These are phyloP conservation scores for Troilus luridus DNA, from an alignment of 2,888 invertebrate species.

Conservation along the genomic window DNA sequence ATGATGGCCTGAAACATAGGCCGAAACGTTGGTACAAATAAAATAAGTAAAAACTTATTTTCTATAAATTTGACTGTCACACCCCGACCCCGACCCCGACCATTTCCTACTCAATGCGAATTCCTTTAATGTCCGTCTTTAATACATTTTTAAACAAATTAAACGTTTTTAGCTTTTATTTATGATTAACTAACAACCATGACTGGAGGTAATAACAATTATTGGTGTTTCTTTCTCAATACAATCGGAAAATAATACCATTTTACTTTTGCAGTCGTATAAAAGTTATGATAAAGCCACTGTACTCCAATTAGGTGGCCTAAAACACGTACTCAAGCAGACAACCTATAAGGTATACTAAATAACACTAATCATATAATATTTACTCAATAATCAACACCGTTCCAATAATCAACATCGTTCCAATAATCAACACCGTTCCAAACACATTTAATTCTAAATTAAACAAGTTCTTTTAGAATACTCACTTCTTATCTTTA, in stretches of 20 bases:
- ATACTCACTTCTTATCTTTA: not conserved
- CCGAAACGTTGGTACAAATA: too few relatives aligned
- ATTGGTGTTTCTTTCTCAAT: not conserved
- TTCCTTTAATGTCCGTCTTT: too few relatives aligned
- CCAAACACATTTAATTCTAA: not conserved
- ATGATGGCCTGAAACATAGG: too few relatives aligned
- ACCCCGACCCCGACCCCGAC: too few relatives aligned
- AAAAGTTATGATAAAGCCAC: not conserved
- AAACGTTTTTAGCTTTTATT: too few relatives aligned
- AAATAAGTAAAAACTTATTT: too few relatives aligned
- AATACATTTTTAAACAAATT: too few relatives aligned
- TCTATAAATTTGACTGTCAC: too few relatives aligned
- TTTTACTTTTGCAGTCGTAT: not conserved
- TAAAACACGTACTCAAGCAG: not conserved
- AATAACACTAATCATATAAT: not conserved
- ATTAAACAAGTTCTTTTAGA: not conserved
- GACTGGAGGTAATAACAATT: not conserved
- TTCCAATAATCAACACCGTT: not conserved
- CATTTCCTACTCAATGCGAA: too few relatives aligned
- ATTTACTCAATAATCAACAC: not conserved
- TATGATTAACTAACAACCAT: too few relatives aligned
- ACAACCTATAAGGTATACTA: not conserved
- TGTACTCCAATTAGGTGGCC: not conserved
- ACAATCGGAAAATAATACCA: not conserved
- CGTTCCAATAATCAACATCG: too few relatives aligned